phyloP scores from a whole-genome alignment of 2,888 invertebrate genomes.

The Chesias legatella region DNA sequence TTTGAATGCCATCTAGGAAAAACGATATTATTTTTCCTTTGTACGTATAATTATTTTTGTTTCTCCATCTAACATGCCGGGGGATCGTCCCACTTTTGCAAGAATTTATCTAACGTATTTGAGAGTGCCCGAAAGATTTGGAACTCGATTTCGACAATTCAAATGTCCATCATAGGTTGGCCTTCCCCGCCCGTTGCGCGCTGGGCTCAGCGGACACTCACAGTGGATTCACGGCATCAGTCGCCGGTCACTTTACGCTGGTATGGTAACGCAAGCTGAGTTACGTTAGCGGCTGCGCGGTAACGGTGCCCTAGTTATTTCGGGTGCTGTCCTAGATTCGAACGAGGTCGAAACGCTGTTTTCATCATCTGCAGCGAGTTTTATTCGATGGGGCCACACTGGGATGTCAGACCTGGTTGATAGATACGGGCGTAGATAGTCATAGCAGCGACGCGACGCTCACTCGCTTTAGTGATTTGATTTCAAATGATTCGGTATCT shows the following conservation, averaged over 20 bases:
- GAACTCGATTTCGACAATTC: constrained; percentile 61
- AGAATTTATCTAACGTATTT: constrained; percentile 16
- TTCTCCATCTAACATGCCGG: too few relatives aligned
- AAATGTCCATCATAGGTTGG: constrained; percentile 34
- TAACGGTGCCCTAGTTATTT: constrained; percentile 77
- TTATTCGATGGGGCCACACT: constrained; percentile 69
- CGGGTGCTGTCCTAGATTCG: constrained; percentile 71
- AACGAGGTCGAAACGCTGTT: constrained; percentile 72
- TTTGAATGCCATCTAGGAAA: too few relatives aligned
- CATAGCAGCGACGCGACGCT: constrained; percentile 32
- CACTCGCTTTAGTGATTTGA: constrained; percentile 28
- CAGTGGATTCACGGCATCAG: constrained; percentile 21
- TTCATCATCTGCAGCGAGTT: constrained; percentile 68
- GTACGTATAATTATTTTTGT: too few relatives aligned
- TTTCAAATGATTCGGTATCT: constrained; percentile 7
- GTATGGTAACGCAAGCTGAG: constrained; percentile 45
- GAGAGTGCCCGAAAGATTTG: constrained; percentile 43
- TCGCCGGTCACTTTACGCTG: constrained; percentile 38
- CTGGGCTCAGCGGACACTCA: not conserved
- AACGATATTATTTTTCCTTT: too few relatives aligned
- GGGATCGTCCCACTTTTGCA: constrained; percentile 9
- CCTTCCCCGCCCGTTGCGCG: constrained; percentile 28
- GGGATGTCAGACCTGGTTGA: constrained; percentile 58
- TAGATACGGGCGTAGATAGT: constrained; percentile 50
- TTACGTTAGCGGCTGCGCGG: constrained; percentile 69